Percentiles rank a stretch among this genome's conserved stretches.
These are phyloP conservation scores for Thera britannica DNA, from an alignment of 2,888 invertebrate genomes.

Conservation along the genomic window DNA sequence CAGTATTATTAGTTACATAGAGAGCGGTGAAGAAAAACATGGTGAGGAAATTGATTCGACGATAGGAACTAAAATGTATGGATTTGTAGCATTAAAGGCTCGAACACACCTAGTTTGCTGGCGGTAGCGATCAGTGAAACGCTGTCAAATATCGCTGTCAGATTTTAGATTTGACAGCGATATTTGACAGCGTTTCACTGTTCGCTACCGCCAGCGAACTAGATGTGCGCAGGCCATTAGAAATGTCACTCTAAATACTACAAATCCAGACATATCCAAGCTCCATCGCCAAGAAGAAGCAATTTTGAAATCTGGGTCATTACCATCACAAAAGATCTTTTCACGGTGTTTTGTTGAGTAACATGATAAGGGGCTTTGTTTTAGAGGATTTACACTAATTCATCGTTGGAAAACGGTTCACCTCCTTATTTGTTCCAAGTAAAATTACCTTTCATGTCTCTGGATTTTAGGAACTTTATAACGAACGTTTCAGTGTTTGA, in stretches of 20 bases:
- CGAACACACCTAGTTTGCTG: too few relatives aligned
- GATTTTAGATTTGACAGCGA: too few relatives aligned
- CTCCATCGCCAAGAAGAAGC: slow-evolving; percentile 54
- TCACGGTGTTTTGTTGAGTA: slow-evolving; percentile 55
- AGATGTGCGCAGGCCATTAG: too few relatives aligned
- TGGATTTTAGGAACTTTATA: slow-evolving; percentile 5
- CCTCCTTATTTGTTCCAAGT: slow-evolving; percentile 40
- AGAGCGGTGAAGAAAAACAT: too few relatives aligned
- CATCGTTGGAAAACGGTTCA: slow-evolving; percentile 47
- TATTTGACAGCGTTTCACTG: too few relatives aligned
- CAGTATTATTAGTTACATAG: slow-evolving; percentile 23
- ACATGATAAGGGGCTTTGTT: slow-evolving; percentile 60
- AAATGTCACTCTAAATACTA: too few relatives aligned
- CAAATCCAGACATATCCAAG: slow-evolving; percentile 11
- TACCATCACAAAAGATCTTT: slow-evolving; percentile 49
- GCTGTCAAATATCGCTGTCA: too few relatives aligned
- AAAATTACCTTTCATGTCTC: slow-evolving; percentile 32
- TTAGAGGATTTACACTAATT: slow-evolving; percentile 52
- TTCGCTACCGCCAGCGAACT: too few relatives aligned
- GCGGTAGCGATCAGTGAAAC: too few relatives aligned
- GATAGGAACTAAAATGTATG: too few relatives aligned
- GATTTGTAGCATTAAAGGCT: too few relatives aligned
- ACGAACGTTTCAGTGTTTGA: slow-evolving; percentile 5
- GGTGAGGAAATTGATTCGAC: too few relatives aligned
- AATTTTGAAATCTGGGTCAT: slow-evolving; percentile 58